Conservation (phyloP, 2,113 vertebrate species). For the Psilopogon haemacephalus region DNA sequence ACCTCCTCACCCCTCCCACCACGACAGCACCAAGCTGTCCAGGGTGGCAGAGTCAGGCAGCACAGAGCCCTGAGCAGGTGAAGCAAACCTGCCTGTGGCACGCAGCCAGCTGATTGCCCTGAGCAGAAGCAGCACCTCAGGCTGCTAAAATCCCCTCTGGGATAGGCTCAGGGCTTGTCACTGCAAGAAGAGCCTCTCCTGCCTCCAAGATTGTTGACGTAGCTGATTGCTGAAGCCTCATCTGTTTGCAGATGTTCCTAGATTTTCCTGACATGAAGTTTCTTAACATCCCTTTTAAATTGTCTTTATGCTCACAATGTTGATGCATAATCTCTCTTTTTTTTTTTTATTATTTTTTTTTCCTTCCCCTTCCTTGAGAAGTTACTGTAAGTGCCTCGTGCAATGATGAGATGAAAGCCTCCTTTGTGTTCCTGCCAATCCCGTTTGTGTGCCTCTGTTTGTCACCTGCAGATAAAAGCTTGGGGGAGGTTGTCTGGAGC, state of each 20-base stretch:
- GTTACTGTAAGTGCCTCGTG: conserved; percentile 64
- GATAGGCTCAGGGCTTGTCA: conserved; percentile 25
- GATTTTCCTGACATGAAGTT: conserved; percentile 72
- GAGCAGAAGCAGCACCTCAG: background rate
- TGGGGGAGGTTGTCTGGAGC: conserved; percentile 41
- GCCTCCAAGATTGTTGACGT: conserved; percentile 6
- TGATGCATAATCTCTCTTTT: conserved; percentile 64
- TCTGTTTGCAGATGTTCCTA: conserved; percentile 69
- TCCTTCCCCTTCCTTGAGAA: conserved; percentile 27
- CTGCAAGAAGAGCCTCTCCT: conserved; percentile 17
- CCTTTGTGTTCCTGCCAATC: conserved; percentile 71
- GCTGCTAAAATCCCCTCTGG: background rate
- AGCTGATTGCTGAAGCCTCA: conserved; percentile 36
- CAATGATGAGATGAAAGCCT: conserved; percentile 63
- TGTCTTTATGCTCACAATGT: conserved; percentile 71
- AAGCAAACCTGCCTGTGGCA: background rate
- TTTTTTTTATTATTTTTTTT: background rate
- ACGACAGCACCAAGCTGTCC: too few species aligned
- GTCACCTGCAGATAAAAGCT: conserved; percentile 68
- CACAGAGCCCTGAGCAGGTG: background rate
- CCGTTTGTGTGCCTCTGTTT: conserved; percentile 59
- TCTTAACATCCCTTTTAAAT: conserved; percentile 73
- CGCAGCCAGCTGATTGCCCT: background rate
- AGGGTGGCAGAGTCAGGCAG: background rate
- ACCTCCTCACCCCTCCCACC: too few species aligned